Conservation (phyloP, 2,888 invertebrate species). For the Griposia aprilina region DNA sequence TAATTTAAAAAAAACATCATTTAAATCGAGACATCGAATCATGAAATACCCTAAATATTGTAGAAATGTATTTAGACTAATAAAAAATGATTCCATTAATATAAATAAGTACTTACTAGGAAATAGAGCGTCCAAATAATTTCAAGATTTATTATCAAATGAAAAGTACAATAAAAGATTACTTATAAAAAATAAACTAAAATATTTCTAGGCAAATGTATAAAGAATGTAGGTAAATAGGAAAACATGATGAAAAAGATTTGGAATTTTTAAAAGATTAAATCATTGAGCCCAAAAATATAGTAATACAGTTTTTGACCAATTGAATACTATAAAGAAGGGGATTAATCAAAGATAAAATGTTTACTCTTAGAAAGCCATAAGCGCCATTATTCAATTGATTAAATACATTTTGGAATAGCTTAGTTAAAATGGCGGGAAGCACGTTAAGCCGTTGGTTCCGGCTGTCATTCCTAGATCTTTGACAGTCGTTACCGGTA, state of each 20-base stretch:
- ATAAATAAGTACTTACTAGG: not conserved
- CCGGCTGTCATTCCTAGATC: not conserved
- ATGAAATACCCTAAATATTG: not conserved
- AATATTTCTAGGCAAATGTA: not conserved
- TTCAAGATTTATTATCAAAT: constrained; percentile 1
- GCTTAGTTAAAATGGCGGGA: not conserved
- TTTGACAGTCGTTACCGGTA: not conserved
- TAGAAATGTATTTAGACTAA: not conserved
- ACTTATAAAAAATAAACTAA: not conserved
- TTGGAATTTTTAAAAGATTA: constrained; percentile 23
- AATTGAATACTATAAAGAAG: too few species aligned
- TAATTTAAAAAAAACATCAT: not conserved
- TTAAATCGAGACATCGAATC: constrained; percentile 3
- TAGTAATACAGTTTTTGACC: too few species aligned
- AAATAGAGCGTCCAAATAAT: too few species aligned
- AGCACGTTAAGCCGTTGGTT: not conserved
- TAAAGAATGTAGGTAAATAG: constrained; percentile 11
- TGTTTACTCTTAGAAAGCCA: not conserved
- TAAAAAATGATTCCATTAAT: not conserved
- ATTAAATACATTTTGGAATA: not conserved
- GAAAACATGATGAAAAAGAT: constrained; percentile 1
- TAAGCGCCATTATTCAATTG: not conserved
- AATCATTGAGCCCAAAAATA: too few species aligned
- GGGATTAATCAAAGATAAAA: not conserved
- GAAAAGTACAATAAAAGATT: constrained; percentile 8